Percentiles rank a stretch among this genome's conserved stretches.
Evolutionary conservation across 2,113 vertebrate species (phyloP).

Genomic region (Amphiprion percula): DNA sequence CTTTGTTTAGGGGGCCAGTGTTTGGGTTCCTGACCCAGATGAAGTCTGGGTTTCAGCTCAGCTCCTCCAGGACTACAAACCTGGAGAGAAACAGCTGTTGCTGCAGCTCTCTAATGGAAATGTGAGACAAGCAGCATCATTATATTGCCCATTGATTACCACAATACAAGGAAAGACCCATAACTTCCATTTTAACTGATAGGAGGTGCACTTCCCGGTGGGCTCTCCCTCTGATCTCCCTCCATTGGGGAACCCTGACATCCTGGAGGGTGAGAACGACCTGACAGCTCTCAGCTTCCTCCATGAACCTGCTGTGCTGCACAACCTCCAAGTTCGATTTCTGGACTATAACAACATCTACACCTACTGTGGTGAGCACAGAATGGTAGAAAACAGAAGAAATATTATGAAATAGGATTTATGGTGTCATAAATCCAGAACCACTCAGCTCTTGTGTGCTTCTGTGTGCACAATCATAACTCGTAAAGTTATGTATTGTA

Average conservation of each 20-base stretch:
- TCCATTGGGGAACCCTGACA: conserved; percentile 84
- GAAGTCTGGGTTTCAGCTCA: conserved; percentile 84
- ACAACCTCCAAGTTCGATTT: conserved; percentile 86
- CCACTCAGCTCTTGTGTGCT: conserved; percentile 41
- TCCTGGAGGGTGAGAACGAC: conserved; percentile 83
- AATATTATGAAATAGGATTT: background rate
- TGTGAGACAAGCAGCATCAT: conserved; percentile 59
- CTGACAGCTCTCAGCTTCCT: conserved; percentile 86
- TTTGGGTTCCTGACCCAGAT: conserved; percentile 85
- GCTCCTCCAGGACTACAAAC: conserved; percentile 76
- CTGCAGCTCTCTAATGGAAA: conserved; percentile 81
- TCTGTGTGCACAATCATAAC: conserved; percentile 39
- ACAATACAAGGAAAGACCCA: background rate
- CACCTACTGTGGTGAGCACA: conserved; percentile 85
- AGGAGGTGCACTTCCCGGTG: conserved; percentile 75
- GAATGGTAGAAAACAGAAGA: fast-evolving
- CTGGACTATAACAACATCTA: conserved; percentile 87
- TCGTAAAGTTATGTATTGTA: conserved; percentile 37
- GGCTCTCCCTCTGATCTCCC: conserved; percentile 75
- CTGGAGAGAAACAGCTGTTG: conserved; percentile 73
- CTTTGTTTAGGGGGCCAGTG: conserved; percentile 78
- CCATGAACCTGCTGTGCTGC: conserved; percentile 86
- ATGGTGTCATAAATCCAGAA: conserved; percentile 2
- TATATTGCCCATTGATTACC: background rate
- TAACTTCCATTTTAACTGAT: background rate